A percentile compares a stretch with the other conserved stretches of the same genome.
phyloP scores from a whole-genome alignment of 2,797 vertebrate genomes.

The Dromococcyx pavoninus region DNA sequence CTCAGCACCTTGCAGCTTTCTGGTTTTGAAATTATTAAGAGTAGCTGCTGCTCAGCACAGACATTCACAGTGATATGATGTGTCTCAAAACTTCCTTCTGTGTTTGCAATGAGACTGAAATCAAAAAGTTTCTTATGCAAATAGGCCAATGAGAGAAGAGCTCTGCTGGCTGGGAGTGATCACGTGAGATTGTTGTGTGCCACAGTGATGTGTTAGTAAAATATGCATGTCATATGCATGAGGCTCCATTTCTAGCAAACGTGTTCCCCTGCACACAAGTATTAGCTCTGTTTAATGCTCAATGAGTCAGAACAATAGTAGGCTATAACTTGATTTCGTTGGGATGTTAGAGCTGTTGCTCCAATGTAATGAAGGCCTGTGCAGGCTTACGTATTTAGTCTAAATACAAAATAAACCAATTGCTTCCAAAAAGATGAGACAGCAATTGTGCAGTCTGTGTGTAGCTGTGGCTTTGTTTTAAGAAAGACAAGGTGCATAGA shows the following conservation, averaged over 20 bases:
- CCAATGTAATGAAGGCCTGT: background rate
- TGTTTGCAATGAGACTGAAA: background rate
- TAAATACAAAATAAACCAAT: background rate
- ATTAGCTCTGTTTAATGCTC: background rate
- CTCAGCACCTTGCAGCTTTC: background rate
- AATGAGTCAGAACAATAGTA: background rate
- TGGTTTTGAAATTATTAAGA: background rate
- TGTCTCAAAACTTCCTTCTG: background rate
- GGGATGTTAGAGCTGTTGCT: background rate
- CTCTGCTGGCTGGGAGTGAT: background rate
- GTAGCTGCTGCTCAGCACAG: background rate
- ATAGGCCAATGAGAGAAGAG: background rate
- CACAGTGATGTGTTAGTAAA: background rate
- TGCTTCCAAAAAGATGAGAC: background rate
- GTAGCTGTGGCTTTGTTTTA: background rate
- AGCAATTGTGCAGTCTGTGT: background rate
- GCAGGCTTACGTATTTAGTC: background rate
- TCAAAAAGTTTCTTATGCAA: background rate
- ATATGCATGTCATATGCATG: background rate
- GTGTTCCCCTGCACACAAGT: background rate
- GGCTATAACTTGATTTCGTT: background rate
- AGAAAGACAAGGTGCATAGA: background rate
- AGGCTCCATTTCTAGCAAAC: background rate
- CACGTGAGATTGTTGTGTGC: background rate
- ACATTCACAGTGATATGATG: background rate